Base-by-base conservation (phyloP, 2,888 invertebrate genomes). In the Epistrophe grossulariae region DNA sequence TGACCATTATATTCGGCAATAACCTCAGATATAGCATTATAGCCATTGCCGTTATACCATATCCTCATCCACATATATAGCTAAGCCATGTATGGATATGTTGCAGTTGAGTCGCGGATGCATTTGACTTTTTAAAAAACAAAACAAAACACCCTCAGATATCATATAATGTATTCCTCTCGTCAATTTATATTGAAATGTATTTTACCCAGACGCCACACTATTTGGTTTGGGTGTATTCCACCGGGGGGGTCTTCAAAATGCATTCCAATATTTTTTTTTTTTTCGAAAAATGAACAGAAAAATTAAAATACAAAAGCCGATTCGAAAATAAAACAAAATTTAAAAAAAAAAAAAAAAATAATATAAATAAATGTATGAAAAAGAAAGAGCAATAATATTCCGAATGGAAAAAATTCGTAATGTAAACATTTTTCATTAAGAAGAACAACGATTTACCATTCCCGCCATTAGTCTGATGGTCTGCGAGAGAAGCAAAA, bases 351-450 rank as follows among this genome's bases (percentile, higher is more conserved):
- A 68, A 24, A 52, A 52, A 73, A 77, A 70, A 68, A 50, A 6
- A 43, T 0, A n/a, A n/a, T n/a, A n/a, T n/a, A n/a, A n/a, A 38
- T 13, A 43, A 72, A 24, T 78, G 48, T 10, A 55, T 70, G 68
- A 57, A 28, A 55, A 64, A 71, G 59, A 72, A 84, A 68, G 70
- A 77, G 24, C 77, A 72, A 77, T 57, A 60, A 72, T 68, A 77
- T 28, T 4, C 45, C 60, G 77, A 80, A 80, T 73, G 84, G 66
- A 68, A 19, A 70, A 80, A 84, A 76, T 72, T 79, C 73, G 77
- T 73, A 81, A 84, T 84, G 84, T 84, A 84, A 84, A 84, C 80
- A 84, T 78, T 84, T 84, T 84, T 84, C 84, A 84, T 84, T 84
- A 84, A 84, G 84, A 72, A 72, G 77, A 68, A 55, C 72, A 81